Evolutionary conservation across 2,113 vertebrate genomes (phyloP).

Genomic region (Pelmatolapia mariae): DNA sequence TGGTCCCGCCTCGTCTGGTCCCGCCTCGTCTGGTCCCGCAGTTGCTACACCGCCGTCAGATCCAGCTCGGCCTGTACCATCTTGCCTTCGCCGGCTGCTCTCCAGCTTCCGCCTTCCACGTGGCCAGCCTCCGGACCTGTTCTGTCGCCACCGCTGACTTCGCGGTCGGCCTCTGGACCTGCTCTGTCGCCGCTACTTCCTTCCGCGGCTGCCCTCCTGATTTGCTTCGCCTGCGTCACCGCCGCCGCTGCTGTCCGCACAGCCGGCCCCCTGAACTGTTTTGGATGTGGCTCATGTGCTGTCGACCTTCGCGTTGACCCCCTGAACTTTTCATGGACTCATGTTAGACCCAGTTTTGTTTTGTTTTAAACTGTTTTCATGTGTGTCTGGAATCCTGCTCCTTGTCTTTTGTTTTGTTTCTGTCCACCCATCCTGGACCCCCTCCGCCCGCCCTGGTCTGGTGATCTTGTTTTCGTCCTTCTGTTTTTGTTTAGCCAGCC

Average conservation of each 20-base stretch:
- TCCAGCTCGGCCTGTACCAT: too few species aligned
- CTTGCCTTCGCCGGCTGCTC: too few species aligned
- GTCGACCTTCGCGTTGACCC: neutral
- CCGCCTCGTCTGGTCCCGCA: too few species aligned
- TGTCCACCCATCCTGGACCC: neutral
- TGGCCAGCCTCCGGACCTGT: fast-evolving
- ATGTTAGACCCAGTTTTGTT: neutral
- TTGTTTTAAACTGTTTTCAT: neutral
- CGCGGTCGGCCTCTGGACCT: too few species aligned
- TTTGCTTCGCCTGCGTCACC: neutral
- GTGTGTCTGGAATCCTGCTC: neutral
- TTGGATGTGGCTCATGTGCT: neutral
- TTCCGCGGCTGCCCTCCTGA: neutral
- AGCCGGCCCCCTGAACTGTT: neutral
- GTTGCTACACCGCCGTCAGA: too few species aligned
- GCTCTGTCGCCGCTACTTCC: fast-evolving
- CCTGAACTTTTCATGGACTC: neutral
- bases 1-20: too few species aligned
- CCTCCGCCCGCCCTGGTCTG: neutral
- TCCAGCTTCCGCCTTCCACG: too few species aligned
- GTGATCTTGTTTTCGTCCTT: neutral
- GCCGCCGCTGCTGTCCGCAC: neutral
- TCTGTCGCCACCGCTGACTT: fast-evolving
- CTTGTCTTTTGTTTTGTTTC: neutral
- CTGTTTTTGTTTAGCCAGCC: neutral